These are phyloP conservation scores for Cerastis rubricosa DNA, from an alignment of 2,888 invertebrate species.

Conservation along the genomic window DNA sequence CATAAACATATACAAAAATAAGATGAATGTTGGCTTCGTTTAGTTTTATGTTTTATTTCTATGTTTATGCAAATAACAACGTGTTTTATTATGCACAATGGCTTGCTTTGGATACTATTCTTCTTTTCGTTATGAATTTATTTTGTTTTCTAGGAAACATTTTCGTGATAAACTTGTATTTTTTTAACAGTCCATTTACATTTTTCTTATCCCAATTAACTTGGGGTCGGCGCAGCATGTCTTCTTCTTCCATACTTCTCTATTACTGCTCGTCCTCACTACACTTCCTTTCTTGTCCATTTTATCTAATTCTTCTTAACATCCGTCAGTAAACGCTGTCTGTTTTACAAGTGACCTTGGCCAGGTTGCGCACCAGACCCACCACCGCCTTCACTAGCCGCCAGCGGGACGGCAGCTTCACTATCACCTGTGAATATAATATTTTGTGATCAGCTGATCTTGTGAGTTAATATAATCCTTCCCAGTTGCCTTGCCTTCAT, in stretches of 20 bases:
- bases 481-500: too few species aligned
- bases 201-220: too few species aligned
- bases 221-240: too few species aligned
- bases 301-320: background rate
- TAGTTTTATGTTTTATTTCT: constrained; percentile 49
- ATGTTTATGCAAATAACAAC: constrained; percentile 51
- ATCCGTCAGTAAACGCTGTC: background rate
- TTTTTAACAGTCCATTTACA: background rate
- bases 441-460: background rate
- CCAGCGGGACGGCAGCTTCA: constrained; percentile 98
- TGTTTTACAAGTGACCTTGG: constrained; percentile 79
- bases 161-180: background rate
- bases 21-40: constrained; percentile 40
- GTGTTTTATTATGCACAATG: constrained; percentile 45
- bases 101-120: constrained; percentile 4
- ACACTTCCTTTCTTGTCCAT: too few species aligned
- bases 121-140: constrained; percentile 10
- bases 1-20: constrained; percentile 47
- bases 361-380: constrained; percentile 99
- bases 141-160: background rate
- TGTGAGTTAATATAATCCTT: background rate
- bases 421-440: constrained; percentile 92
- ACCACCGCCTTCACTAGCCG: constrained; percentile 99
- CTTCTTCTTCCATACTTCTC: too few species aligned
- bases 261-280: too few species aligned